Percentiles rank a stretch among this genome's conserved stretches.
Conservation (phyloP, 2,888 invertebrate species). For the Drosophila putrida region DNA sequence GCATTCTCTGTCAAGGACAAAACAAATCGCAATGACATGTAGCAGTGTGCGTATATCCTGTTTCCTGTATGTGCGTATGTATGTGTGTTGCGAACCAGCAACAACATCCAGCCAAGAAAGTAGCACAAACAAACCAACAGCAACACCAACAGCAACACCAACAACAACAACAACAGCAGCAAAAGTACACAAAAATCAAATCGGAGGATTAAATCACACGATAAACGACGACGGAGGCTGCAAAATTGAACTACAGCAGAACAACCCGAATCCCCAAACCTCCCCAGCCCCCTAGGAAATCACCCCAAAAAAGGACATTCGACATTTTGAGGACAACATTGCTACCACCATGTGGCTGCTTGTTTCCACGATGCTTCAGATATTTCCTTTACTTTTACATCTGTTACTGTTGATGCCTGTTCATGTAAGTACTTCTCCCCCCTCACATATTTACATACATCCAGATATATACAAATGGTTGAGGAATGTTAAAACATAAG, state of each 20-base stretch:
- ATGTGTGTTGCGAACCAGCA: slow-evolving; percentile 27
- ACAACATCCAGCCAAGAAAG: slow-evolving; percentile 43
- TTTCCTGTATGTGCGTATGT: slow-evolving; percentile 13
- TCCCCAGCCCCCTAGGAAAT: slow-evolving; percentile 13
- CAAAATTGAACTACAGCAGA: slow-evolving; percentile 16
- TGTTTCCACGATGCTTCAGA: slow-evolving; percentile 47
- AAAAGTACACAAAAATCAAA: slow-evolving; percentile 26
- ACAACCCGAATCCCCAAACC: slow-evolving; percentile 39
- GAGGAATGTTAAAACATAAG: too few species aligned
- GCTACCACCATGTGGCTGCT: slow-evolving; percentile 60
- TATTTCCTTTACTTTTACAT: slow-evolving; percentile 32
- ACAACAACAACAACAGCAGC: not conserved
- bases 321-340: slow-evolving; percentile 59
- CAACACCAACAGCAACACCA: too few species aligned
- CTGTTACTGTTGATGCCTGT: slow-evolving; percentile 50
- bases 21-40: slow-evolving; percentile 70
- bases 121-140: slow-evolving; percentile 46
- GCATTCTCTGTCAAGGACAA: slow-evolving; percentile 82
- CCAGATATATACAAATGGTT: too few species aligned
- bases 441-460: too few species aligned
- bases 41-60: slow-evolving; percentile 30
- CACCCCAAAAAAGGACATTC: slow-evolving; percentile 26
- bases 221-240: slow-evolving; percentile 37
- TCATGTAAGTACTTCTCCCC: slow-evolving; percentile 39
- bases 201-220: slow-evolving; percentile 46